A percentile compares a stretch with the other conserved stretches of the same genome.
phyloP scores from a whole-genome alignment of 2,888 invertebrate species.

The Ophioninae sp. region DNA sequence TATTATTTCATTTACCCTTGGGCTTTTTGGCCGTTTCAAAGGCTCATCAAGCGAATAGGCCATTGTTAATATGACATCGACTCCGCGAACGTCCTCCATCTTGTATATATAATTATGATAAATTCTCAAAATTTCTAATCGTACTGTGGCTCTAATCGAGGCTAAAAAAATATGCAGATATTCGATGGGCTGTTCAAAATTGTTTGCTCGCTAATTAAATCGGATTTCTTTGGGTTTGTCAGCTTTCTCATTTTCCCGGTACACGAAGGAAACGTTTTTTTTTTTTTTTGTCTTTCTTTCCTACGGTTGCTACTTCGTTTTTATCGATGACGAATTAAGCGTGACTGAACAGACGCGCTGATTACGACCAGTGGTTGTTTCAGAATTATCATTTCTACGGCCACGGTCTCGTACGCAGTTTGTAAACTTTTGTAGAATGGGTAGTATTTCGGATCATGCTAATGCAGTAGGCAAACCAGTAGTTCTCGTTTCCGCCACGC shows the following conservation, averaged over 20 bases:
- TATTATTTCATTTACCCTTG: constrained; percentile 44
- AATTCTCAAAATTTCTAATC: constrained; percentile 21
- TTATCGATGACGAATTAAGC: background rate
- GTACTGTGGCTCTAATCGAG: background rate
- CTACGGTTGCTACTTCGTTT: background rate
- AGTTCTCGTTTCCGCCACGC: too few species aligned
- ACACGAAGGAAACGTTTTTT: background rate
- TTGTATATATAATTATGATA: constrained; percentile 30
- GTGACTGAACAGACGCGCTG: background rate
- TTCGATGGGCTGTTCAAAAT: background rate
- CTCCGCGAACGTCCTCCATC: constrained; percentile 23
- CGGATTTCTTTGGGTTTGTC: background rate
- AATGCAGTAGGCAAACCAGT: too few species aligned
- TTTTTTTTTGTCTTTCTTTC: background rate
- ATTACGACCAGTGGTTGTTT: background rate
- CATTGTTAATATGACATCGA: constrained; percentile 59
- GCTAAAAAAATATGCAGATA: background rate
- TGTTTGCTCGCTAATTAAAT: background rate
- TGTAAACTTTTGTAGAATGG: too few species aligned
- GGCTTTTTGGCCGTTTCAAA: constrained; percentile 36
- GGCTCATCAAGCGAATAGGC: constrained; percentile 48
- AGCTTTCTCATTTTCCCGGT: background rate
- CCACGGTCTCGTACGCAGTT: too few species aligned
- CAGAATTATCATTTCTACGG: background rate
- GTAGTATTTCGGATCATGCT: too few species aligned